Base-by-base conservation (phyloP, 2,888 invertebrate genomes). In the Epirrita christyi region DNA sequence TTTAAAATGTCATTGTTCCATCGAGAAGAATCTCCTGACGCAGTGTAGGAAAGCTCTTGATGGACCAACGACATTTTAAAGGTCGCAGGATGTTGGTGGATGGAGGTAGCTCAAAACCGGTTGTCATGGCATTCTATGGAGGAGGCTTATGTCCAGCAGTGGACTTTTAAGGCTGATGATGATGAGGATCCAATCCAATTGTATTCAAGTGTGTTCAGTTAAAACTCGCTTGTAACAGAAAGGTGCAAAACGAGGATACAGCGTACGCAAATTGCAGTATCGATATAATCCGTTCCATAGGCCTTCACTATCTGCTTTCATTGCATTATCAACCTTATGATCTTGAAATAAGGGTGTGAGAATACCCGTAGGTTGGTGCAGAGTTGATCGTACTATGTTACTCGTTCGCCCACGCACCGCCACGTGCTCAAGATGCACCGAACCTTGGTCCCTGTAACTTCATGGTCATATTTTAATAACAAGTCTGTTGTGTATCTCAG, bases 361-460 rank as follows among this genome's bases (percentile, higher is more conserved):
- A 9, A 40, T 40, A 37, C 6, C 14, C 14, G 14, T 15, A 36
- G 34, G 41, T 48, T 44, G 28, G 41, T 48, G 36, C 34, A 49
- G 46, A 59, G 66, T 62, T 64, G 59, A 59, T 63, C 56, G 59
- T 63, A 67, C 63, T 62, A 63, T 55, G 61, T 45, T 76, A 79
- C 86, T 78, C 63, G 88, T 86, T 80, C 88, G 76, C 88, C 88
- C 83, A 88, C 88, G 83, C 82, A 34, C 36, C 32, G 65, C 74
- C 80, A 82, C 83, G 80, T 80, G 81, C 80, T 79, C 63, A 64
- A 66, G 73, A 74, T 77, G 73, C 74, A 75, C 69, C 67, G 70
- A 71, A 67, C 70, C 68, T 53, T 64, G 59, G 50, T 65, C 61
- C 66, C 67, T 53, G 56, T 66, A 57, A 61, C 64, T 62, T 66